phyloP scores from a whole-genome alignment of 2,888 invertebrate genomes.

The Caenorhabditis sp. region DNA sequence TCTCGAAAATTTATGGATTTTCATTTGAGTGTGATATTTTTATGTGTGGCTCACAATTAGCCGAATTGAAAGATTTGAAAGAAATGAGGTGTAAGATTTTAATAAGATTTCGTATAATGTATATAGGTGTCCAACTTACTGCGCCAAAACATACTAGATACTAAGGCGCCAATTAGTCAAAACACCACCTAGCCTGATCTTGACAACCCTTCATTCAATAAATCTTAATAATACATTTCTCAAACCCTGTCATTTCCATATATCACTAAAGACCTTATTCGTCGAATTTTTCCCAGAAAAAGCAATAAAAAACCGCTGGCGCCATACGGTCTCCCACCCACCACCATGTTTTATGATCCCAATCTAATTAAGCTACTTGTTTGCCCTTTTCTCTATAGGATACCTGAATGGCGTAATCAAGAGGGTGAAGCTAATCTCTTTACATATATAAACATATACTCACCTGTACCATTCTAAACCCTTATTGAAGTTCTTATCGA shows the following conservation, averaged over 20 bases:
- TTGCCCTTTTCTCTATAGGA: neutral
- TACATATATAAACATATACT: conserved; percentile 19
- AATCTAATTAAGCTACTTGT: neutral
- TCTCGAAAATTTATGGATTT: neutral
- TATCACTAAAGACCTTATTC: neutral
- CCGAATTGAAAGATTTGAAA: neutral
- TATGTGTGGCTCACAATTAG: neutral
- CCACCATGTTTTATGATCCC: conserved; percentile 6
- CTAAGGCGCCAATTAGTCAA: too few relatives aligned
- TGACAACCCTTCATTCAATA: neutral
- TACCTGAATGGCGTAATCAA: conserved; percentile 20
- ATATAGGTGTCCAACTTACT: too few relatives aligned
- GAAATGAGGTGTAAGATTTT: neutral
- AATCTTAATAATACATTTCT: too few relatives aligned
- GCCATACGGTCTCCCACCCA: conserved; percentile 43
- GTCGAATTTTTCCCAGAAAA: neutral
- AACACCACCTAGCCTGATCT: neutral
- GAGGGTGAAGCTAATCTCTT: neutral
- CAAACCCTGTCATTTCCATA: neutral
- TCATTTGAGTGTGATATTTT: neutral
- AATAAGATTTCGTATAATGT: too few relatives aligned
- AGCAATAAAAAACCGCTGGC: conserved; percentile 17
- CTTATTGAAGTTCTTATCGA: conserved; percentile 89
- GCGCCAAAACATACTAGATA: too few relatives aligned
- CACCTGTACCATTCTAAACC: conserved; percentile 89